Evolutionary conservation across 1,140 invertebrate genomes (phyloP).

Genomic region (Trichonephila inaurata): DNA sequence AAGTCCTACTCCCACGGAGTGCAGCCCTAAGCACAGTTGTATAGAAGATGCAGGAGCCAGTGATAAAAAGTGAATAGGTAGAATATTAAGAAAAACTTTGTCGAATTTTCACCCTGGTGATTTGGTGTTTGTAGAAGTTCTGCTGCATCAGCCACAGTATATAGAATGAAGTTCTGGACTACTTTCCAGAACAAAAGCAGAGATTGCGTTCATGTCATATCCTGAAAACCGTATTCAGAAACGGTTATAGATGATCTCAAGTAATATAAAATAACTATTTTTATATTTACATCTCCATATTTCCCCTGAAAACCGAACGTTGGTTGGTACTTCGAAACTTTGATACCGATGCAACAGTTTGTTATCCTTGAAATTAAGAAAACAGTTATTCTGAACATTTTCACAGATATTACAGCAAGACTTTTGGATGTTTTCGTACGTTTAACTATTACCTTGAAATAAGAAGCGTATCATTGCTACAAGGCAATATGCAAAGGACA

Average conservation of each 20-base stretch:
- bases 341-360: not conserved
- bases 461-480: conserved; percentile 23
- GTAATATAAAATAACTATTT: conserved; percentile 33
- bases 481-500: not conserved
- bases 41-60: conserved; percentile 38
- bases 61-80: conserved; percentile 65
- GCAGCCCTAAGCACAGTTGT: conserved; percentile 65
- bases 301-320: not conserved
- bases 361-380: not conserved
- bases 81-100: not conserved
- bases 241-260: conserved; percentile 30
- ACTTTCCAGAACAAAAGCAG: not conserved
- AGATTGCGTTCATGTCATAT: conserved; percentile 47
- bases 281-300: conserved; percentile 2
- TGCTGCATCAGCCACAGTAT: conserved; percentile 22
- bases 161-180: not conserved
- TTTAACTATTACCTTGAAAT: not conserved
- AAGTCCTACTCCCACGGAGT: conserved; percentile 70
- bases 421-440: not conserved
- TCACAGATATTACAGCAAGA: not conserved
- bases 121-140: conserved; percentile 22
- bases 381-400: not conserved
- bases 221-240: not conserved
- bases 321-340: not conserved
- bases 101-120: conserved; percentile 26